Conservation (phyloP, 2,888 invertebrate species). For the Abscondita cerata region DNA sequence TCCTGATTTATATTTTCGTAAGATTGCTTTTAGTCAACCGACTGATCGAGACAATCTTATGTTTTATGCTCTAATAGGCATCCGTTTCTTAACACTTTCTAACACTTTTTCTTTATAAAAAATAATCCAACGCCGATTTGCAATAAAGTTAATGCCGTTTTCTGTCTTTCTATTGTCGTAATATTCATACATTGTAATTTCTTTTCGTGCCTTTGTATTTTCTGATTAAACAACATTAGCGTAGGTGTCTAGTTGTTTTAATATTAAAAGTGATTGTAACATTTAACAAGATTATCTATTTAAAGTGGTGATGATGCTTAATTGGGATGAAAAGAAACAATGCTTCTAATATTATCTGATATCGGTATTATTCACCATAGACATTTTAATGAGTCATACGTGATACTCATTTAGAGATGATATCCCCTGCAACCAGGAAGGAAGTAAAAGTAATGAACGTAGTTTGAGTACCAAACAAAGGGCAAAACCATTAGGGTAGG, state of each 20-base stretch:
- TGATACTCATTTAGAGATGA: neutral
- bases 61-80: constrained; percentile 8
- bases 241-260: constrained; percentile 15
- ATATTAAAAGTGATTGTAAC: constrained; percentile 4
- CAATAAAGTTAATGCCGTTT: constrained; percentile 1
- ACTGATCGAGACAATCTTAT: neutral
- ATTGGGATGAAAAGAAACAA: constrained; percentile 5
- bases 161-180: constrained; percentile 5
- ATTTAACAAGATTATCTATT: constrained; percentile 6
- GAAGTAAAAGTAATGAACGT: constrained; percentile 22
- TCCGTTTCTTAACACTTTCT: constrained; percentile 9
- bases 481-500: constrained; percentile 25
- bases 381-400: neutral
- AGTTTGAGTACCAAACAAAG: constrained; percentile 14
- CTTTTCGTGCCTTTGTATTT: neutral
- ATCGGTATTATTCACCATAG: neutral
- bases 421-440: constrained; percentile 21
- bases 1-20: too few relatives aligned
- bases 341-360: neutral
- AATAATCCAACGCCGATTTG: neutral
- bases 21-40: too few relatives aligned
- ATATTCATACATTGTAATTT: neutral
- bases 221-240: neutral
- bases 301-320: constrained; percentile 11
- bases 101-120: constrained; percentile 1